Evolutionary conservation across 2,797 vertebrate genomes (phyloP), one percentile per base, ranked within the genome.

Genomic region (Cichlasoma orientale): DNA sequence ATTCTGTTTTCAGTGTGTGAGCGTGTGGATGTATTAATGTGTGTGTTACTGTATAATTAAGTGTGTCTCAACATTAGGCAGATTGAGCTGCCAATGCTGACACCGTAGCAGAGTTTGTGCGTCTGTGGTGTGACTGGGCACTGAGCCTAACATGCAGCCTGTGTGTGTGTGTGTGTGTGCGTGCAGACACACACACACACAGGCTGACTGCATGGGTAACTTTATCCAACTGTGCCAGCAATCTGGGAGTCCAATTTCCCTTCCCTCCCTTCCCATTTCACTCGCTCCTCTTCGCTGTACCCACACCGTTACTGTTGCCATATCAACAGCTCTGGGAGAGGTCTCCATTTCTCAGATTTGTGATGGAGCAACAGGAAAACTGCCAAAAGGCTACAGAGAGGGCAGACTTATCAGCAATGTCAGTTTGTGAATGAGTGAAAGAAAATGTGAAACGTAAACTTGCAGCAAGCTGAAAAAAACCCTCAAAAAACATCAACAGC

Each of bases 171-270:
- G 7, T 3, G 56, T 21, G 57, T 59, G 57, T 33, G 55, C 21
- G 71, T 61, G 50, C n/a, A n/a, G n/a, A n/a, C n/a, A 29, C 59
- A 52, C 59, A 79, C 38, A 44, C 74, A 56, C 69, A 53, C 66
- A 73, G 21, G 16, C 72, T 59, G 75, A 77, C 79, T 50, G 61
- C 74, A 79, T 33, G n/a, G 77, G 53, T 83, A 89, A 89, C 77
- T 82, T 79, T 76, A 80, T 86, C 83, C 76, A 89, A 80, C 75
- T 66, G 77, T 82, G 81, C 83, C 86, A 88, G 57, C 68, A 80
- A 86, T 88, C 83, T 84, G 77, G 68, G 77, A 55, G 83, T 72
- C 25, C 12, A 12, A 69, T 52, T 79, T 38, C 52, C 38, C 25
- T 74, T 21, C 52, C 44, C 21, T 74, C 41, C 25, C 55, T 18